A percentile compares a stretch with the other conserved stretches of the same genome.
These are phyloP conservation scores for Heptranchias perlo DNA, from an alignment of 2,113 vertebrate genomes.

Conservation along the genomic window DNA sequence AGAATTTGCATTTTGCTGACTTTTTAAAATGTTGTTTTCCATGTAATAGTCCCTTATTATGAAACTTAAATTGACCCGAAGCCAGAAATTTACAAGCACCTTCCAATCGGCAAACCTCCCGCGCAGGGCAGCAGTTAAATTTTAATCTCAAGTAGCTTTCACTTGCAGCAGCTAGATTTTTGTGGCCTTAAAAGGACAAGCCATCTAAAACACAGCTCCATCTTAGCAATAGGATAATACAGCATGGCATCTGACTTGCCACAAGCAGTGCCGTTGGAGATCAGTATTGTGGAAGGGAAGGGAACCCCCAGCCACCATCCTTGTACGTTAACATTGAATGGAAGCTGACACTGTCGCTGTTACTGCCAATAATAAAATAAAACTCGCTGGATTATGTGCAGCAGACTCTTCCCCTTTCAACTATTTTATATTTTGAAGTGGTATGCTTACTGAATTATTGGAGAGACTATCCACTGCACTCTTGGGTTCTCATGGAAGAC, in stretches of 20 bases:
- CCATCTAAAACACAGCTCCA: neutral
- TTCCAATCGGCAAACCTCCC: neutral
- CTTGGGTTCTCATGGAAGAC: too few species aligned
- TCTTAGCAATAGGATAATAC: neutral
- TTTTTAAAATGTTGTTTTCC: neutral
- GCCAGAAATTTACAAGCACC: neutral
- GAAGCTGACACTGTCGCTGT: neutral
- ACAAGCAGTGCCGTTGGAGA: too few species aligned
- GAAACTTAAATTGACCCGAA: too few species aligned
- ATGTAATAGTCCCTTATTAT: too few species aligned
- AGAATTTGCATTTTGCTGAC: neutral
- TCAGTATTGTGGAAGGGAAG: neutral
- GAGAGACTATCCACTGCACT: too few species aligned
- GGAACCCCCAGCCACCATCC: neutral
- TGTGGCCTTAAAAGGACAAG: neutral
- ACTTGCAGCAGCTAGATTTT: neutral
- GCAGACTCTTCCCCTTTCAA: neutral
- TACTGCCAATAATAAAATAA: neutral
- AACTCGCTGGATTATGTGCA: neutral
- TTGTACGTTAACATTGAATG: neutral
- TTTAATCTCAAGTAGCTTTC: neutral
- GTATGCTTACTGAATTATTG: too few species aligned
- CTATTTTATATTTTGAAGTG: neutral
- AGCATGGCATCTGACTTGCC: neutral
- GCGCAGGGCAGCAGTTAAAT: neutral